Conservation (phyloP, 2,797 vertebrate species). For the Rousettus madagascariensis region DNA sequence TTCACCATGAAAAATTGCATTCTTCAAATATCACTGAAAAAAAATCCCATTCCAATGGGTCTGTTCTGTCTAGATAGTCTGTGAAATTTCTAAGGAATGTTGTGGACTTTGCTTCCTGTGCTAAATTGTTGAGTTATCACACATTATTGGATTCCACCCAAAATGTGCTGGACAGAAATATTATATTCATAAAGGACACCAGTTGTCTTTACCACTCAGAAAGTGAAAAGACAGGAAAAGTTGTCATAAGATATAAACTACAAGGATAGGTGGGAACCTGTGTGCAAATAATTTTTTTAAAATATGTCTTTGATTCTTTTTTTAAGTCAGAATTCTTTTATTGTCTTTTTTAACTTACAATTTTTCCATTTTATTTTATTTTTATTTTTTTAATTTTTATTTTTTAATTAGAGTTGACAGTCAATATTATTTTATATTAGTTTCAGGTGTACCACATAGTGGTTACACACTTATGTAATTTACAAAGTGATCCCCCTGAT, state of each 20-base stretch:
- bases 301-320: constrained; percentile 12
- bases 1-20: constrained; percentile 55
- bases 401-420: too few species aligned
- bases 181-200: constrained; percentile 37
- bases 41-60: constrained; percentile 33
- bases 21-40: constrained; percentile 59
- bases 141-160: constrained; percentile 63
- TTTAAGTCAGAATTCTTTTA: too few species aligned
- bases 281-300: not conserved
- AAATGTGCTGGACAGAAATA: constrained; percentile 21
- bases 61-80: constrained; percentile 70
- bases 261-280: not conserved
- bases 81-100: constrained; percentile 71
- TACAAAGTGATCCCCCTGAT: too few species aligned
- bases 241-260: not conserved
- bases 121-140: constrained; percentile 67
- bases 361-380: too few species aligned
- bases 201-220: constrained; percentile 48
- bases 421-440: too few species aligned
- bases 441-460: too few species aligned
- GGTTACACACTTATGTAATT: too few species aligned
- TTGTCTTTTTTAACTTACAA: too few species aligned
- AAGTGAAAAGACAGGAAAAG: not conserved
- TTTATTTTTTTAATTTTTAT: too few species aligned
- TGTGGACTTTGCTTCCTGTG: constrained; percentile 62